Evolutionary conservation across 2,888 invertebrate genomes (phyloP), one percentile per base, ranked within the genome.

Genomic region (Agrochola macilenta): DNA sequence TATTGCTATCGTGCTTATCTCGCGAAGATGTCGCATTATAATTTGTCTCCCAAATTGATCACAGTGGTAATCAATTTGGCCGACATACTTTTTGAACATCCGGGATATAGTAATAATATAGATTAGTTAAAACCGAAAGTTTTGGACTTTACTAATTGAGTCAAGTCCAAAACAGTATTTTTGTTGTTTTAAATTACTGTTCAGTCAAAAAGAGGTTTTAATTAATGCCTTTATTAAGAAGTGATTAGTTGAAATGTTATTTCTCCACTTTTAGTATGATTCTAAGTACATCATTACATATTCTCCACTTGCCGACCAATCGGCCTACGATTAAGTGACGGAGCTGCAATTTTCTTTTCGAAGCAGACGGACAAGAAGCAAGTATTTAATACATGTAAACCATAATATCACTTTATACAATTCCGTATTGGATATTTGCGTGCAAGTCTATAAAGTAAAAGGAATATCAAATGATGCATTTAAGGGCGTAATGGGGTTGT

Each of bases 391-490:
- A 54, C 4, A 87, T 85, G 74, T 78, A 86, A 78, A 68, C 57
- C 61, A 49, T 74, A 68, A 75, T 81, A 60, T 65, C 30, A 39
- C 35, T 63, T 54, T 49, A 43, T 52, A 79, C 63, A 74, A 83
- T 70, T 66, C 39, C 23, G 80, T 89, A 87, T 89, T 82, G 81
- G 87, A 85, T 78, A 86, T 88, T 93, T 89, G 92, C 94, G 93
- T 93, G 93, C 90, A 88, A 82, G 88, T 84, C 85, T 74, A 87
- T 87, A 82, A 87, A 87, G 87, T 87, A 94, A 93, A 94, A 88
- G 88, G 93, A 95, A 94, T 95, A 92, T 89, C 91, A 88, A 95
- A 95, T 94, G 93, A 93, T 89, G 92, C 92, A 93, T 93, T 94
- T 92, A 93, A 91, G 88, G 90, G 85, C 89, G 88, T 91, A 92